These are phyloP conservation scores for Copidosoma floridanum DNA, from an alignment of 1,140 invertebrate genomes.

Conservation along the genomic window DNA sequence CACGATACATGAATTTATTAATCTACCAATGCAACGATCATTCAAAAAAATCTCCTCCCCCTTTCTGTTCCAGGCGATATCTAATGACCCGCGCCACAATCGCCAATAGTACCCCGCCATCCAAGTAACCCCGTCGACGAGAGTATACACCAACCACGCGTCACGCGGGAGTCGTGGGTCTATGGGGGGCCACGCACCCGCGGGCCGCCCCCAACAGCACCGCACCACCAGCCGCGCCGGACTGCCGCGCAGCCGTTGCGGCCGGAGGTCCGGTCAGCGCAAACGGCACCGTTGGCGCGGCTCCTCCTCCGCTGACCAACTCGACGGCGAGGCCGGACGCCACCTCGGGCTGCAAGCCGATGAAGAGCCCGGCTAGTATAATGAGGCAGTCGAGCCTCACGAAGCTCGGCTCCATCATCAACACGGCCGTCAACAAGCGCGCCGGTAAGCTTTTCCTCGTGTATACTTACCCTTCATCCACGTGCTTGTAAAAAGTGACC, in stretches of 20 bases:
- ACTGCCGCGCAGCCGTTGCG: too few relatives aligned
- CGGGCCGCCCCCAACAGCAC: slow-evolving; percentile 45
- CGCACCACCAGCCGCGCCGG: slow-evolving; percentile 25
- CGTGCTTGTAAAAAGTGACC: too few relatives aligned
- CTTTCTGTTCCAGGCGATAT: too few relatives aligned
- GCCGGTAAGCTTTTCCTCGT: slow-evolving; percentile 44
- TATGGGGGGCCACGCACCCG: slow-evolving; percentile 56
- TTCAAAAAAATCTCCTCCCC: too few relatives aligned
- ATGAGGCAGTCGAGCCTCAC: slow-evolving; percentile 69
- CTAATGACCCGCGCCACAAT: too few relatives aligned
- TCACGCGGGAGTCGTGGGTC: slow-evolving; percentile 56
- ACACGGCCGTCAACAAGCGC: slow-evolving; percentile 63
- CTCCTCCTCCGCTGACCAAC: slow-evolving; percentile 38
- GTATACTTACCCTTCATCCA: too few relatives aligned
- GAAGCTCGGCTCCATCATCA: slow-evolving; percentile 66
- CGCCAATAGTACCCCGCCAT: too few relatives aligned
- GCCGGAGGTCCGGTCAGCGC: too few relatives aligned
- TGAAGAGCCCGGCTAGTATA: slow-evolving; percentile 57
- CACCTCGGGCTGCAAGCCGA: slow-evolving; percentile 40
- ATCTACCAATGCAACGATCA: too few relatives aligned
- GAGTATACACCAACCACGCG: slow-evolving; percentile 51
- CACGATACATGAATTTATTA: too few relatives aligned
- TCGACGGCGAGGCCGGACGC: slow-evolving; percentile 27
- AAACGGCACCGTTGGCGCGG: too few relatives aligned
- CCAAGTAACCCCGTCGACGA: too few relatives aligned